These are phyloP conservation scores for Chelon labrosus DNA, from an alignment of 2,797 vertebrate genomes.

Conservation along the genomic window DNA sequence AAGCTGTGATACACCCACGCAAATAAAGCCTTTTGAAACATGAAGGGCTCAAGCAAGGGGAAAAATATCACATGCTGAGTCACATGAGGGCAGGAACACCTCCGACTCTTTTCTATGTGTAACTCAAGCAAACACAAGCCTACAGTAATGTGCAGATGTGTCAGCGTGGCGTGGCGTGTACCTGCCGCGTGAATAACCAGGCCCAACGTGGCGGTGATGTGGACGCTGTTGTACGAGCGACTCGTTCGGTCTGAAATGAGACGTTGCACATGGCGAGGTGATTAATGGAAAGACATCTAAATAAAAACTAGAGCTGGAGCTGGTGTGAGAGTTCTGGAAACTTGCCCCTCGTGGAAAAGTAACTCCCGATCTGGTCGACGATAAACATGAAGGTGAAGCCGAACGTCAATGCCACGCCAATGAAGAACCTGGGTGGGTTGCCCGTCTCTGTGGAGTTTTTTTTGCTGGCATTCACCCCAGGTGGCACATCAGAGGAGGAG, in stretches of 20 bases:
- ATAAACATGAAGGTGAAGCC: conserved; percentile 89
- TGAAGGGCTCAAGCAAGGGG: conserved; percentile 4
- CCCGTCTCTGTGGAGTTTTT: conserved; percentile 33
- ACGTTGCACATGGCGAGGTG: not conserved
- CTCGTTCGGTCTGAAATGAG: conserved; percentile 72
- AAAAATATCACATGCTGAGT: conserved; percentile 52
- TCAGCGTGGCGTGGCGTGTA: conserved; percentile 32
- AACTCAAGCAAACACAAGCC: conserved; percentile 14
- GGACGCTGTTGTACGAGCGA: conserved; percentile 55
- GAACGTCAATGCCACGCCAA: conserved; percentile 82
- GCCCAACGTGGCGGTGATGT: conserved; percentile 79
- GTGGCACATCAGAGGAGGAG: conserved; percentile 50
- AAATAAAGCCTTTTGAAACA: not conserved
- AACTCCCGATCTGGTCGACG: conserved; percentile 85
- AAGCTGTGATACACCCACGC: not conserved
- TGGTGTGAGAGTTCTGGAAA: not conserved
- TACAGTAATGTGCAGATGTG: not conserved
- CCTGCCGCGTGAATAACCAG: conserved; percentile 83
- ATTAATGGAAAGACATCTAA: not conserved
- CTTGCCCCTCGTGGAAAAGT: conserved; percentile 77
- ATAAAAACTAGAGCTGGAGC: not conserved
- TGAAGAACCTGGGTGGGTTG: conserved; percentile 76
- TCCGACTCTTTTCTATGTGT: not conserved
- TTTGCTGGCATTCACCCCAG: conserved; percentile 41
- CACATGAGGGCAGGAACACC: conserved; percentile 46